phyloP scores from a whole-genome alignment of 23 tunicate species.

The Diplosoma virens region DNA sequence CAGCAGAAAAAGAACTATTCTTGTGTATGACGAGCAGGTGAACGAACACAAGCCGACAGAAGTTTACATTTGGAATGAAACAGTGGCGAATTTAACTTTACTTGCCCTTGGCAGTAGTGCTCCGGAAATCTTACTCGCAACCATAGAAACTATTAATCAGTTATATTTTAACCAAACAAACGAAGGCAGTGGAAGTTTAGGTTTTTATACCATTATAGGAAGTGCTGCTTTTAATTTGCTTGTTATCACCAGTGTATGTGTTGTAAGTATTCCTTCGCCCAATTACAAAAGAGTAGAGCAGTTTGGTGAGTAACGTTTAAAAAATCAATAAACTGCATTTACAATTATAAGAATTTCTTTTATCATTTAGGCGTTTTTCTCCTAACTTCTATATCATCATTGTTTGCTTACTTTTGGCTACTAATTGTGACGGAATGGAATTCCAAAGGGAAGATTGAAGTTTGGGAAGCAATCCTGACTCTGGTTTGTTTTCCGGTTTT shows the following conservation, averaged over 20 bases:
- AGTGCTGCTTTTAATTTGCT: conserved; percentile 68
- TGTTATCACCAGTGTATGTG: conserved; percentile 52
- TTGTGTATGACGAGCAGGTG: conserved; percentile 47
- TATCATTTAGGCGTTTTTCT: conserved; percentile 52
- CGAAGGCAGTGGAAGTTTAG: conserved; percentile 42
- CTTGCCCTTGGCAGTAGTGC: conserved; percentile 71
- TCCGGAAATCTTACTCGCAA: conserved; percentile 57
- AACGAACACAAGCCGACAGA: conserved; percentile 13
- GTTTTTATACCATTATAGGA: conserved; percentile 63
- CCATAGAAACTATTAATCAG: conserved; percentile 47
- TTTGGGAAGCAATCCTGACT: conserved; percentile 60
- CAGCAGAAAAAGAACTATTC: conserved; percentile 55
- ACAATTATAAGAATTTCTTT: too few relatives aligned
- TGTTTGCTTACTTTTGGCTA: conserved; percentile 61
- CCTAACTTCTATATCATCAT: conserved; percentile 51
- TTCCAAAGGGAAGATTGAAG: conserved; percentile 34
- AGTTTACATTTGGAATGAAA: conserved; percentile 64
- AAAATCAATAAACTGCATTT: too few relatives aligned
- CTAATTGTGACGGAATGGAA: conserved; percentile 39
- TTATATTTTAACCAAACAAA: background rate
- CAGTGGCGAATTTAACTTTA: conserved; percentile 67
- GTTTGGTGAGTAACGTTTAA: conserved; percentile 65
- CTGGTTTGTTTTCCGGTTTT: conserved; percentile 50
- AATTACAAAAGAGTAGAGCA: conserved; percentile 27
- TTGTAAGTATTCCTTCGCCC: conserved; percentile 53